Percentiles rank a stretch among this genome's conserved stretches.
phyloP scores from a whole-genome alignment of 2,888 invertebrate genomes.

The Lathronympha strigana region DNA sequence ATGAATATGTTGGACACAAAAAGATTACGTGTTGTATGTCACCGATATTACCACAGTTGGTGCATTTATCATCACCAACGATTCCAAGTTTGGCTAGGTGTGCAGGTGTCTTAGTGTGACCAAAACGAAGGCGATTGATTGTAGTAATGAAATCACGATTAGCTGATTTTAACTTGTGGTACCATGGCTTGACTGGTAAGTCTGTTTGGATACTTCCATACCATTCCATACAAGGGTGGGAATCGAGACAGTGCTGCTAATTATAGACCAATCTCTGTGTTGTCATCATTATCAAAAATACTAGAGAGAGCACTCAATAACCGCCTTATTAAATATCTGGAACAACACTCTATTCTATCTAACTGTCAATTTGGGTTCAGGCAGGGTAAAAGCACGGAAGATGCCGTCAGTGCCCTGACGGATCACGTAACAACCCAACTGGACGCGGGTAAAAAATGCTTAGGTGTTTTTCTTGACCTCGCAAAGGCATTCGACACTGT shows the following conservation, averaged over 20 bases:
- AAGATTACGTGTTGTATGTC: not conserved
- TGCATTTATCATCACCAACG: not conserved
- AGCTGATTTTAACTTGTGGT: too few relatives aligned
- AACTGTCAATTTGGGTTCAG: constrained; percentile 4
- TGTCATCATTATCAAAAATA: not conserved
- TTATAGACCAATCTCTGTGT: not conserved
- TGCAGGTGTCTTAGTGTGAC: not conserved
- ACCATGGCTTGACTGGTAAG: constrained; percentile 1
- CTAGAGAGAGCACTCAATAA: not conserved
- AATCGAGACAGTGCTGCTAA: not conserved
- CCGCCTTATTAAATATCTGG: not conserved
- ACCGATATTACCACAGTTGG: not conserved
- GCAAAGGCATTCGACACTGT: too few relatives aligned
- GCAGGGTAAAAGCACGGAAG: constrained; percentile 2
- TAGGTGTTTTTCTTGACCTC: not conserved
- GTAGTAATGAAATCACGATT: not conserved
- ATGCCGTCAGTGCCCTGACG: not conserved
- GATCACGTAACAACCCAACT: not conserved
- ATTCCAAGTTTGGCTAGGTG: not conserved
- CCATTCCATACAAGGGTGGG: not conserved
- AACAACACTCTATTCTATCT: not conserved
- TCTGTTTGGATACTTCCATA: not conserved
- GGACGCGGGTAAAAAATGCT: not conserved
- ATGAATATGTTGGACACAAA: too few relatives aligned
- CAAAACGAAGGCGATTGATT: not conserved